Conservation (phyloP, 2,888 invertebrate genomes). For the Acleris literana region DNA sequence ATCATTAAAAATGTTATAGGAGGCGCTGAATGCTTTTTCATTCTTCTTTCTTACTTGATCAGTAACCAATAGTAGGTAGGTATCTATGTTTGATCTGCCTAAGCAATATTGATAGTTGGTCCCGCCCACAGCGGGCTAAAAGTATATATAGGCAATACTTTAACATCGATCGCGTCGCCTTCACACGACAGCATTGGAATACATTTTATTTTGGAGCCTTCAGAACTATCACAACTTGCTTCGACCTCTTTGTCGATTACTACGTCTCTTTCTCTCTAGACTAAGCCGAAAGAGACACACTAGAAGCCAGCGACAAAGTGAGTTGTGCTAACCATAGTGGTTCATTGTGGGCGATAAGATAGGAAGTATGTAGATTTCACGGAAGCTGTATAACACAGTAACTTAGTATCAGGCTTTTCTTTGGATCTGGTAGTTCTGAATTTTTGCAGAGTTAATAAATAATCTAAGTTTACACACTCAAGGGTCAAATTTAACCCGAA, state of each 20-base stretch:
- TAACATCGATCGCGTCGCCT: slow-evolving; percentile 64
- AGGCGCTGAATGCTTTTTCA: no score
- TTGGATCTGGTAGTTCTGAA: no score
- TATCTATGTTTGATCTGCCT: slow-evolving; percentile 24
- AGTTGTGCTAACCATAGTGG: slow-evolving; percentile 1
- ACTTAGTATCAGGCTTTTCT: no score
- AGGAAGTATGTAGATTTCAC: slow-evolving; percentile 14
- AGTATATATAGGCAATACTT: slow-evolving; percentile 65
- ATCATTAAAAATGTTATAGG: no score
- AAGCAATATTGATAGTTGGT: slow-evolving; percentile 39
- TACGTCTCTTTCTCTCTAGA: no score
- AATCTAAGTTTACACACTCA: no score
- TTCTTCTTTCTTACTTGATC: background rate
- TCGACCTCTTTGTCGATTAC: no score
- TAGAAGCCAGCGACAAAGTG: no score
- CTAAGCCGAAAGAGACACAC: no score
- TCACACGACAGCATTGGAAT: slow-evolving; percentile 66
- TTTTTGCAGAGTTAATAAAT: no score
- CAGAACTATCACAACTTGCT: background rate
- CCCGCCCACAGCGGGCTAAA: slow-evolving; percentile 54
- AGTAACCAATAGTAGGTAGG: slow-evolving; percentile 11
- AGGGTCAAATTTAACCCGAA: no score
- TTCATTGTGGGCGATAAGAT: slow-evolving; percentile 34
- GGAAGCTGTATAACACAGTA: background rate
- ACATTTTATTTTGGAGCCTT: slow-evolving; percentile 59